phyloP scores from a whole-genome alignment of 2,113 vertebrate genomes.

The Mesitornis unicolor region DNA sequence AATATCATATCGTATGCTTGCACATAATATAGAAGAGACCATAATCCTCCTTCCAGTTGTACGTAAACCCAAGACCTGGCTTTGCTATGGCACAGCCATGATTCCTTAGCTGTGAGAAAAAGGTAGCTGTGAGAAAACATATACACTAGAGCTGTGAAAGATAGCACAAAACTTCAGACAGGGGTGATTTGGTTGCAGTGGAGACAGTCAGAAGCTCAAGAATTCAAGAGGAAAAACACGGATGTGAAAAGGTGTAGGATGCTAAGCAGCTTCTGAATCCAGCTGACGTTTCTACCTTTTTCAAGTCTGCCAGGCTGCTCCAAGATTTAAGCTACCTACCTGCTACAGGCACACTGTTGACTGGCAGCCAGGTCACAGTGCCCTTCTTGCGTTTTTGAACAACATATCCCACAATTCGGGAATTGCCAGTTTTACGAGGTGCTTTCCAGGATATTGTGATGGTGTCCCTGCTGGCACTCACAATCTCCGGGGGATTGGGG shows the following conservation, averaged over 20 bases:
- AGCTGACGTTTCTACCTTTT: not conserved
- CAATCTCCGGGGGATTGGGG: conserved; percentile 80
- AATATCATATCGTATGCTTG: too few relatives aligned
- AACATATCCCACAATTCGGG: conserved; percentile 81
- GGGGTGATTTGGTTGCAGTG: not conserved
- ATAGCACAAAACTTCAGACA: not conserved
- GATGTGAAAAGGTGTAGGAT: not conserved
- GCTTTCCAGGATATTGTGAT: conserved; percentile 80
- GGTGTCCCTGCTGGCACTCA: conserved; percentile 75
- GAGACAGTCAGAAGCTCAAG: not conserved
- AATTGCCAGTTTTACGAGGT: conserved; percentile 76
- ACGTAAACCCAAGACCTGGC: not conserved
- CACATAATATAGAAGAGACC: not conserved
- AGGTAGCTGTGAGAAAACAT: not conserved
- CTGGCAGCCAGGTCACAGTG: conserved; percentile 79
- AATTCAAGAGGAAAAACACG: not conserved
- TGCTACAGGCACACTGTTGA: conserved; percentile 71
- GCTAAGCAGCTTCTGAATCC: not conserved
- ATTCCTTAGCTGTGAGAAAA: not conserved
- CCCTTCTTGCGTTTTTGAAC: conserved; percentile 89
- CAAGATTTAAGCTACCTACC: conserved; percentile 63
- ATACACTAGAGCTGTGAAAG: not conserved
- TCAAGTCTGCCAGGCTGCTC: not conserved
- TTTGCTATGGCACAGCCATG: not conserved
- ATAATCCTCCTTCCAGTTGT: not conserved